phyloP scores from a whole-genome alignment of 2,888 invertebrate species.

The Chrysina gloriosa region DNA sequence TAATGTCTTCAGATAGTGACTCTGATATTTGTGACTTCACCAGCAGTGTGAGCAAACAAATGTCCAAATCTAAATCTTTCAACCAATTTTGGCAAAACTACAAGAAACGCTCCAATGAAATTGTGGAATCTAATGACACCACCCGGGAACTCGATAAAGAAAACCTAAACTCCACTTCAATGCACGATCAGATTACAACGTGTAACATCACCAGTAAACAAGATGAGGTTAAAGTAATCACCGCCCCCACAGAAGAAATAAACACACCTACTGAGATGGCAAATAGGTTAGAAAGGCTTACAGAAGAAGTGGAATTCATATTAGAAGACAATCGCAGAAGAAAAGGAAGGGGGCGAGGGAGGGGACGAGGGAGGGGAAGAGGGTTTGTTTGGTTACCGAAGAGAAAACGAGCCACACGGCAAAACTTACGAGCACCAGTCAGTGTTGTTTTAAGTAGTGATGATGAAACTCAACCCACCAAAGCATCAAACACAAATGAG shows the following conservation, averaged over 20 bases:
- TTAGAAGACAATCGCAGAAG: slow-evolving; percentile 11
- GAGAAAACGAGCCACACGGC: background rate
- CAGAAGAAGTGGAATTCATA: slow-evolving; percentile 10
- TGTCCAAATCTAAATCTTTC: slow-evolving; percentile 3
- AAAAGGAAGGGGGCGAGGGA: background rate
- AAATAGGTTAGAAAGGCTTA: slow-evolving; percentile 25
- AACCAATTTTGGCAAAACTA: slow-evolving; percentile 26
- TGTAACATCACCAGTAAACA: too few species aligned
- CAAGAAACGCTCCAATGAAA: background rate
- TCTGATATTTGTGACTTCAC: slow-evolving; percentile 40
- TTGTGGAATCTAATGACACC: background rate
- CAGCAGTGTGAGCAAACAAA: slow-evolving; percentile 21
- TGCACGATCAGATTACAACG: too few species aligned
- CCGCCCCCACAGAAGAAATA: background rate
- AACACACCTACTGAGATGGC: slow-evolving; percentile 3
- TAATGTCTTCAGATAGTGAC: slow-evolving; percentile 40
- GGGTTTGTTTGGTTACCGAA: background rate
- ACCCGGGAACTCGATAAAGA: too few species aligned
- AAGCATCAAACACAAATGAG: background rate
- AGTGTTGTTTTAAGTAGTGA: slow-evolving; percentile 10
- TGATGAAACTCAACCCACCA: slow-evolving; percentile 8
- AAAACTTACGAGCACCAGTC: too few species aligned
- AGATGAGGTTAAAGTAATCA: background rate
- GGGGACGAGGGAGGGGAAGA: background rate
- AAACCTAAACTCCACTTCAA: too few species aligned